A percentile compares a stretch with the other conserved stretches of the same genome.
These are phyloP conservation scores for Columba guinea DNA, from an alignment of 2,797 vertebrate genomes.

Conservation along the genomic window DNA sequence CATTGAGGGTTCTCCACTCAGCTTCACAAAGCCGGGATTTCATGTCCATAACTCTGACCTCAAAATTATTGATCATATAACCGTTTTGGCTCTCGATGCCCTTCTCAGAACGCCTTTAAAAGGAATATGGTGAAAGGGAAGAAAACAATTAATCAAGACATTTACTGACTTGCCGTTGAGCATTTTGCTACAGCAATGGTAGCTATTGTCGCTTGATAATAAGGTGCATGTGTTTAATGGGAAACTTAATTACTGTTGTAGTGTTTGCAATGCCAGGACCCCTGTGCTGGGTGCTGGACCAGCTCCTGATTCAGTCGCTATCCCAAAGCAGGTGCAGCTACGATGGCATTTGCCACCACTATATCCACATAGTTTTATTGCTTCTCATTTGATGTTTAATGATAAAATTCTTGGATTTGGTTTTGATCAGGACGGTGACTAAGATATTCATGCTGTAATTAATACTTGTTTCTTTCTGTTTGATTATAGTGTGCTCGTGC, in stretches of 20 bases:
- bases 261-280: background rate
- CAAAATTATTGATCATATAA: background rate
- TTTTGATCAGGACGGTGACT: background rate
- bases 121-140: background rate
- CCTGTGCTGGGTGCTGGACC: background rate
- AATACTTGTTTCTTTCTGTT: background rate
- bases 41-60: background rate
- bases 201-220: background rate
- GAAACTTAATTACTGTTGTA: background rate
- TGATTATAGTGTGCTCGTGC: background rate
- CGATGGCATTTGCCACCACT: fast-evolving
- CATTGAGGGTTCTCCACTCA: background rate
- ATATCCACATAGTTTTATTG: background rate
- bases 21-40: background rate
- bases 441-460: background rate
- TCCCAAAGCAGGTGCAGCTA: background rate
- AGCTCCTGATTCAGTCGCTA: background rate
- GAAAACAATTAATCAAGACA: background rate
- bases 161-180: background rate
- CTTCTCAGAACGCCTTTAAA: background rate
- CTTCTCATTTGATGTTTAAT: background rate
- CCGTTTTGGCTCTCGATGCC: background rate
- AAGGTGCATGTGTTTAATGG: background rate
- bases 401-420: background rate
- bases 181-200: background rate